phyloP scores from a whole-genome alignment of 2,888 invertebrate species.

The Biston betularia region DNA sequence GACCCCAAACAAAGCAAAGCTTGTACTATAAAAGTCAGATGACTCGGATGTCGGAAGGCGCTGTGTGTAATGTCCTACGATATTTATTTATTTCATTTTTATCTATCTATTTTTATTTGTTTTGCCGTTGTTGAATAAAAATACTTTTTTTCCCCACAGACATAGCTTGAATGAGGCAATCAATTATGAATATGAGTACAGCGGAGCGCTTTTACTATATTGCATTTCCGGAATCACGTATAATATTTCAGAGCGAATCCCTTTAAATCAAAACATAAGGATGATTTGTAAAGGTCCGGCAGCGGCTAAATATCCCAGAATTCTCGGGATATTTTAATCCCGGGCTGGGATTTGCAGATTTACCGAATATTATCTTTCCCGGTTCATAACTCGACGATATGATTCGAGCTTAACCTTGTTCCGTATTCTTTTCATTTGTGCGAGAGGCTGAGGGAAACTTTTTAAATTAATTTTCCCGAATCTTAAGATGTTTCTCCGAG shows the following conservation, averaged over 20 bases:
- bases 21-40: too few relatives aligned
- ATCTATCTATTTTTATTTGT: too few relatives aligned
- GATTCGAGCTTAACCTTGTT: slow-evolving; percentile 30
- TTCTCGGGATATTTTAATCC: slow-evolving; percentile 30
- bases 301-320: slow-evolving; percentile 20
- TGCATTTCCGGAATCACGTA: slow-evolving; percentile 12
- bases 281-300: slow-evolving; percentile 29
- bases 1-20: too few relatives aligned
- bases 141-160: not conserved
- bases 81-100: too few relatives aligned
- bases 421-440: slow-evolving; percentile 27
- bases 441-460: slow-evolving; percentile 20
- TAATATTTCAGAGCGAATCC: slow-evolving; percentile 16
- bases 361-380: slow-evolving; percentile 30
- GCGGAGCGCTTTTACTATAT: slow-evolving; percentile 9
- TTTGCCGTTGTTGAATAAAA: too few relatives aligned
- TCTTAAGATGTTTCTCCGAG: slow-evolving; percentile 1
- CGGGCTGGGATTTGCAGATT: slow-evolving; percentile 33
- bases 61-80: too few relatives aligned
- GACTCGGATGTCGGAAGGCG: too few relatives aligned
- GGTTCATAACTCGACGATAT: slow-evolving; percentile 33
- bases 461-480: slow-evolving; percentile 17
- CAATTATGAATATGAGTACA: not conserved
- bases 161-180: not conserved
- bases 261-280: slow-evolving; percentile 23